Conservation (phyloP, 2,888 invertebrate species). For the Tanypteryx hageni region DNA sequence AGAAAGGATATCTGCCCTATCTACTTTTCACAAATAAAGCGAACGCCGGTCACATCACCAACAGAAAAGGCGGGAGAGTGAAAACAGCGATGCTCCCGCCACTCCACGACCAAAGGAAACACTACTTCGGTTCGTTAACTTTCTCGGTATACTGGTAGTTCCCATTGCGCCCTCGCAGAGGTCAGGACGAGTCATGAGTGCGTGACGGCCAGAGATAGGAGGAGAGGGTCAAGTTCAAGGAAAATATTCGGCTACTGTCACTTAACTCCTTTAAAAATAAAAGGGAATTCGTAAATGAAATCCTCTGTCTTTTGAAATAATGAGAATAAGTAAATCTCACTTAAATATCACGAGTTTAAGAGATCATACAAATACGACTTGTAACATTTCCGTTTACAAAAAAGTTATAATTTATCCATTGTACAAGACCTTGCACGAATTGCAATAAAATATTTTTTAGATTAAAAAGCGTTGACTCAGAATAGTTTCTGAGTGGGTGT, state of each 20-base stretch:
- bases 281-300: not conserved
- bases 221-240: constrained; percentile 61
- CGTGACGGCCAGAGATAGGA: not conserved
- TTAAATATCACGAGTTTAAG: too few species aligned
- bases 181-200: constrained; percentile 23
- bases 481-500: too few species aligned
- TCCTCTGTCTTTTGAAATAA: not conserved
- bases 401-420: too few species aligned
- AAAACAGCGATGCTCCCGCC: constrained; percentile 19
- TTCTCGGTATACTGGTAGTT: constrained; percentile 21
- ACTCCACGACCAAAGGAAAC: not conserved
- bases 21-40: not conserved
- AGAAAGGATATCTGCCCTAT: not conserved
- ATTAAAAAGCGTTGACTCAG: too few species aligned
- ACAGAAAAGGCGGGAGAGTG: not conserved
- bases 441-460: too few species aligned
- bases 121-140: not conserved
- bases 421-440: too few species aligned
- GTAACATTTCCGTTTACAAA: too few species aligned
- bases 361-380: too few species aligned
- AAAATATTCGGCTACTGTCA: not conserved
- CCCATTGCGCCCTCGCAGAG: not conserved
- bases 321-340: too few species aligned
- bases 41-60: not conserved
- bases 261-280: constrained; percentile 55